Evolutionary conservation across 2,797 vertebrate species (phyloP).

Genomic region (Ispidina lecontei): DNA sequence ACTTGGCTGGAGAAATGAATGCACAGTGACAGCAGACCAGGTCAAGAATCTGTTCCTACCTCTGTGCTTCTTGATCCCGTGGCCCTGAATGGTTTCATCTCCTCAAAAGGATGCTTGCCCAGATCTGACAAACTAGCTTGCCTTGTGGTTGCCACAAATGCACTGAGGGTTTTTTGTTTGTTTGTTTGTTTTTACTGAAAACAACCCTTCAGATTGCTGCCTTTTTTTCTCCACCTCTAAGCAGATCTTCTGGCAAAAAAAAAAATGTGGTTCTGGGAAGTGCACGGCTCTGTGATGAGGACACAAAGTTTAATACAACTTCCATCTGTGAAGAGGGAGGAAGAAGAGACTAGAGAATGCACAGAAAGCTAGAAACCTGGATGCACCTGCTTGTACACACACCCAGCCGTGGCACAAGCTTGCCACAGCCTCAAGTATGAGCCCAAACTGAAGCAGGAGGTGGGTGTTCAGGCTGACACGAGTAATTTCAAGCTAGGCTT

Average conservation of each 20-base stretch:
- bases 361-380: not conserved
- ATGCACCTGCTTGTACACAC: not conserved
- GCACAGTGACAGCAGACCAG: not conserved
- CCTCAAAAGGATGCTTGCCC: accelerated
- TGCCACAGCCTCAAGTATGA: accelerated
- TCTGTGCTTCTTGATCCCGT: not conserved
- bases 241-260: not conserved
- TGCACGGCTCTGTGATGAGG: accelerated
- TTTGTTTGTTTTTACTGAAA: not conserved
- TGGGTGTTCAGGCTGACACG: not conserved
- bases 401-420: not conserved
- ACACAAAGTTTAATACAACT: not conserved
- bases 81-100: not conserved
- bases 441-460: not conserved
- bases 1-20: not conserved
- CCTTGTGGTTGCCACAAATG: not conserved
- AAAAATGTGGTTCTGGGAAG: not conserved
- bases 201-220: not conserved
- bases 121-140: not conserved
- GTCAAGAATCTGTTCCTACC: not conserved
- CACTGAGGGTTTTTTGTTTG: too few species aligned
- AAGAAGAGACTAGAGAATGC: not conserved
- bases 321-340: not conserved
- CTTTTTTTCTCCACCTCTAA: not conserved
- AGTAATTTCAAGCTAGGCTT: not conserved